Evolutionary conservation across 2,888 invertebrate species (phyloP).

Genomic region (Drosophila prostipennis): DNA sequence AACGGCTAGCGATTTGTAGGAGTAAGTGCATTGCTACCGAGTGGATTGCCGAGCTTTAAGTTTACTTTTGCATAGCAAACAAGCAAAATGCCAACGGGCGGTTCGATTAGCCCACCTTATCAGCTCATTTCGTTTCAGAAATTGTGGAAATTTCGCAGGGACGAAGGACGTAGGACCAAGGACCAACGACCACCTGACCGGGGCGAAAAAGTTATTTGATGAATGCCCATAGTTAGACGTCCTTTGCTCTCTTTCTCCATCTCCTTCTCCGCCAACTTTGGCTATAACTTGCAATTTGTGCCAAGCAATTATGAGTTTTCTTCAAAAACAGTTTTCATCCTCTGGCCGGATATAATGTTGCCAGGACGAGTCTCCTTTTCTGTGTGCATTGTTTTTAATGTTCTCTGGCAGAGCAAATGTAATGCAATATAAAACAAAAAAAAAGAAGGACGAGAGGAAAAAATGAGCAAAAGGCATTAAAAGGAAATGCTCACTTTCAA

Average conservation of each 20-base stretch:
- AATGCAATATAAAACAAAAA: slow-evolving; percentile 71
- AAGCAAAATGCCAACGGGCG: slow-evolving; percentile 8
- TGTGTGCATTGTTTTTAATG: slow-evolving; percentile 53
- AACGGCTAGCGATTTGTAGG: slow-evolving; percentile 52
- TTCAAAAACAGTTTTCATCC: slow-evolving; percentile 49
- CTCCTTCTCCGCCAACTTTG: slow-evolving; percentile 49
- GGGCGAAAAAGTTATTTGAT: slow-evolving; percentile 35
- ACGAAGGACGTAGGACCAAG: neutral
- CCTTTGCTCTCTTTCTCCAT: neutral
- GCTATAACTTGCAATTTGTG: slow-evolving; percentile 78
- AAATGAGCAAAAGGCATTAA: slow-evolving; percentile 74
- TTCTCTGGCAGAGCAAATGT: slow-evolving; percentile 64
- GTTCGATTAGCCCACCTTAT: slow-evolving; percentile 36
- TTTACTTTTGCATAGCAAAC: slow-evolving; percentile 37
- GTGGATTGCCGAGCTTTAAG: slow-evolving; percentile 41
- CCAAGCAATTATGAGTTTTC: slow-evolving; percentile 75
- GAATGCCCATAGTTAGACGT: slow-evolving; percentile 35
- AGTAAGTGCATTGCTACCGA: slow-evolving; percentile 35
- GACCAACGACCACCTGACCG: slow-evolving; percentile 8
- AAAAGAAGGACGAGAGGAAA: slow-evolving; percentile 33
- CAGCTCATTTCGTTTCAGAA: slow-evolving; percentile 15
- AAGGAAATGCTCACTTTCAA: slow-evolving; percentile 78
- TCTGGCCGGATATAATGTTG: slow-evolving; percentile 45
- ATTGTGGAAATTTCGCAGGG: too few species aligned
- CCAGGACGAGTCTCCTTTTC: slow-evolving; percentile 33